Percentiles rank a stretch among this genome's conserved stretches.
Evolutionary conservation across 92 coral and sea anemone genomes (phyloP).

Genomic region (Zoanthus sansibaricus): DNA sequence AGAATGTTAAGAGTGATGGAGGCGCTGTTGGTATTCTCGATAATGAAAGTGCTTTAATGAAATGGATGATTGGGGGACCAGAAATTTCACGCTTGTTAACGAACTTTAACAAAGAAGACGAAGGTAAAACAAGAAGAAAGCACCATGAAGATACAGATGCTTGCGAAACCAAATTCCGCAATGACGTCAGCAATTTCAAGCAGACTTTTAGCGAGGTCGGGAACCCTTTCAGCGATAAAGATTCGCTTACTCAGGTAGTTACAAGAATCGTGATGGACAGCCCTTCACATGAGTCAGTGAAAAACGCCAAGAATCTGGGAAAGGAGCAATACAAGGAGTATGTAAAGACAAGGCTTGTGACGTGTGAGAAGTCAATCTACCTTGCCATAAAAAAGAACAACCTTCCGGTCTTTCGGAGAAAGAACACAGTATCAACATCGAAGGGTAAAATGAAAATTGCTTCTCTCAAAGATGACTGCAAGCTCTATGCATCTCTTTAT

Average conservation of each 20-base stretch:
- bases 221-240: constrained; percentile 36
- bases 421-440: constrained; percentile 4
- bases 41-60: constrained; percentile 35
- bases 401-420: constrained; percentile 30
- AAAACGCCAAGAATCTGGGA: constrained; percentile 14
- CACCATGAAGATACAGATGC: constrained; percentile 57
- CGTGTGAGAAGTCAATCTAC: constrained; percentile 11
- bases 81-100: constrained; percentile 33
- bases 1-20: constrained; percentile 41
- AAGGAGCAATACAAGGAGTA: constrained; percentile 11
- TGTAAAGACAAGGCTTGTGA: constrained; percentile 29
- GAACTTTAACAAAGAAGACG: background rate
- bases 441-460: no score
- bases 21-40: constrained; percentile 52
- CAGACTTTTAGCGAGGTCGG: background rate
- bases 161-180: constrained; percentile 1
- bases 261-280: constrained; percentile 14
- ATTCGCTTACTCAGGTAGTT: background rate
- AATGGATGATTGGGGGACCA: constrained; percentile 52
- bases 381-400: constrained; percentile 30
- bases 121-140: background rate
- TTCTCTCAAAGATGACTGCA: no score
- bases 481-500: no score
- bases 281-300: constrained; percentile 10
- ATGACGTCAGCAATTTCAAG: constrained; percentile 27